These are phyloP conservation scores for Megaustenia siamemsis DNA, from an alignment of 2,888 invertebrate genomes.

Conservation along the genomic window DNA sequence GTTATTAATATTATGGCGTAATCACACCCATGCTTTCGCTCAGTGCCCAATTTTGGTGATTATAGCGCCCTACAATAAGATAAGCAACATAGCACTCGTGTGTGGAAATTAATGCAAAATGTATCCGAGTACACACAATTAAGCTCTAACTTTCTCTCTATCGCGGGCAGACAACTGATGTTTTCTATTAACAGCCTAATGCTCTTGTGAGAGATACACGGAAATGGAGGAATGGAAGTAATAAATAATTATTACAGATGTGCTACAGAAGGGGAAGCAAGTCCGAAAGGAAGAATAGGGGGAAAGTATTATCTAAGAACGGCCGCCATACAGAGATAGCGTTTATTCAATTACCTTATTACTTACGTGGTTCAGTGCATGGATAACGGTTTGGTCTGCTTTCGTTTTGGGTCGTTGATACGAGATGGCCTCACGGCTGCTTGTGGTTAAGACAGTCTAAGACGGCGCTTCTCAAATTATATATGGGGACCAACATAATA, in stretches of 20 bases:
- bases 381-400: not conserved
- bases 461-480: not conserved
- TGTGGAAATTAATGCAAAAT: too few relatives aligned
- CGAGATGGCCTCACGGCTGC: not conserved
- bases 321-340: not conserved
- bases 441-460: not conserved
- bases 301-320: not conserved
- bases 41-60: too few relatives aligned
- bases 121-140: too few relatives aligned
- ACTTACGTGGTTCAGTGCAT: constrained; percentile 19
- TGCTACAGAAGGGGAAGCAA: not conserved
- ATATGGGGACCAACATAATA: not conserved
- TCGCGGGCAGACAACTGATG: too few relatives aligned
- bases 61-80: too few relatives aligned
- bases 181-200: too few relatives aligned
- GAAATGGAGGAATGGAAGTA: too few relatives aligned
- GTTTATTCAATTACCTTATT: constrained; percentile 20
- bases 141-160: too few relatives aligned
- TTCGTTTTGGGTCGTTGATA: not conserved
- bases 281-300: not conserved
- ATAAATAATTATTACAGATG: not conserved
- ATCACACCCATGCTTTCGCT: too few relatives aligned
- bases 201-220: too few relatives aligned
- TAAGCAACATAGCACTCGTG: too few relatives aligned
- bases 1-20: too few relatives aligned